phyloP scores from a whole-genome alignment of 2,888 invertebrate genomes.

The Lamproptera curius region DNA sequence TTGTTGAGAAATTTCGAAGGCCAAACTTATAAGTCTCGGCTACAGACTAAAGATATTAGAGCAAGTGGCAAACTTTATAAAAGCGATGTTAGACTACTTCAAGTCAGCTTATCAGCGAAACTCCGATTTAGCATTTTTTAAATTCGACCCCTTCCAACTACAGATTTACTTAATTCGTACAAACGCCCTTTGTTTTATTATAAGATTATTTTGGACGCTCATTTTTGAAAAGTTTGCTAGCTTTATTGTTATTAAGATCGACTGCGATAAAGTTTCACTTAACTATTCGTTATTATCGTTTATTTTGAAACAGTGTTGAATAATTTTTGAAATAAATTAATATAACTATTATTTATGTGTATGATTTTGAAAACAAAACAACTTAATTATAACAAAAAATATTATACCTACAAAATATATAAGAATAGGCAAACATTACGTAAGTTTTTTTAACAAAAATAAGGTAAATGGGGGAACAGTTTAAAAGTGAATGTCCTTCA shows the following conservation, averaged over 20 bases:
- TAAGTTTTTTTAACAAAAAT: neutral
- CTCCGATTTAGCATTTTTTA: neutral
- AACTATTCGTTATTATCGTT: too few species aligned
- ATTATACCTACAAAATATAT: neutral
- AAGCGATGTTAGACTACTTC: neutral
- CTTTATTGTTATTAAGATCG: too few species aligned
- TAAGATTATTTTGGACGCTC: too few species aligned
- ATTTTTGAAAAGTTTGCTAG: too few species aligned
- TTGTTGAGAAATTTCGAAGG: neutral
- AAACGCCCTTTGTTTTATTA: too few species aligned
- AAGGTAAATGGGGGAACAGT: neutral
- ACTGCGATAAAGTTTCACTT: too few species aligned
- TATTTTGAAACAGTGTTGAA: too few species aligned
- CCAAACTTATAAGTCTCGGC: constrained; percentile 5
- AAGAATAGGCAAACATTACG: neutral
- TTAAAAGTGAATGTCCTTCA: neutral
- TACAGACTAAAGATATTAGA: neutral
- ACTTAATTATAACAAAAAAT: neutral
- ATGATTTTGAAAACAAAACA: neutral
- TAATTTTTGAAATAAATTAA: too few species aligned
- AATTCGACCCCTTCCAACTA: neutral
- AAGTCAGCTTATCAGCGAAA: neutral
- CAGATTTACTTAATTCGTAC: too few species aligned
- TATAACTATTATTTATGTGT: neutral
- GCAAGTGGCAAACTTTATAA: constrained; percentile 2